Evolutionary conservation across 2,113 vertebrate species (phyloP).

Genomic region (Agapornis roseicollis): DNA sequence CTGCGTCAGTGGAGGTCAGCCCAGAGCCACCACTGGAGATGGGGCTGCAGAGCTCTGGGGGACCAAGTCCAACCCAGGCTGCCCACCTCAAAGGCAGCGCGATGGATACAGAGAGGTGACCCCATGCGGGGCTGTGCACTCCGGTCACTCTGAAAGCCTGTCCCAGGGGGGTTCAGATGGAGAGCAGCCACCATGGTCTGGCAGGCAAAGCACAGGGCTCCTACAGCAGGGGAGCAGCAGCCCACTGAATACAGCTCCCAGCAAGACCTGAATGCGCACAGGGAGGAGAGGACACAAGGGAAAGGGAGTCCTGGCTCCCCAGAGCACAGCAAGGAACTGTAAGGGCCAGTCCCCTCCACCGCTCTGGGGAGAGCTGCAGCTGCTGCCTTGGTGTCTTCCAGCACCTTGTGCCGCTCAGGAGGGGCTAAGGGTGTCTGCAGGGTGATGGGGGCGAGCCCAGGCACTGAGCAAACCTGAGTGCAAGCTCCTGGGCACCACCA

Average conservation of each 20-base stretch:
- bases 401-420: not conserved
- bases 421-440: not conserved
- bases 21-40: not conserved
- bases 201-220: not conserved
- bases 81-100: too few relatives aligned
- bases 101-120: fast-evolving
- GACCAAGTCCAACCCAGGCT: too few relatives aligned
- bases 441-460: not conserved
- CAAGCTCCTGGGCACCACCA: not conserved
- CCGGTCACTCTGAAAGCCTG: not conserved
- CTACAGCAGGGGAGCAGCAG: not conserved
- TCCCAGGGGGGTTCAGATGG: fast-evolving
- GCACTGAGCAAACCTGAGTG: not conserved
- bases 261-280: not conserved
- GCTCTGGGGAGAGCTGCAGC: not conserved
- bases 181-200: not conserved
- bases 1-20: constrained; percentile 45
- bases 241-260: not conserved
- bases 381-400: not conserved
- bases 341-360: too few relatives aligned
- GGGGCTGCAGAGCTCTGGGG: not conserved
- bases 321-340: not conserved
- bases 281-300: fast-evolving
- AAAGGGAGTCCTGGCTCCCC: not conserved
- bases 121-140: fast-evolving